phyloP scores from a whole-genome alignment of 30 jellyfish, hydroid and myxozoan species.

The Hydractinia echinata region DNA sequence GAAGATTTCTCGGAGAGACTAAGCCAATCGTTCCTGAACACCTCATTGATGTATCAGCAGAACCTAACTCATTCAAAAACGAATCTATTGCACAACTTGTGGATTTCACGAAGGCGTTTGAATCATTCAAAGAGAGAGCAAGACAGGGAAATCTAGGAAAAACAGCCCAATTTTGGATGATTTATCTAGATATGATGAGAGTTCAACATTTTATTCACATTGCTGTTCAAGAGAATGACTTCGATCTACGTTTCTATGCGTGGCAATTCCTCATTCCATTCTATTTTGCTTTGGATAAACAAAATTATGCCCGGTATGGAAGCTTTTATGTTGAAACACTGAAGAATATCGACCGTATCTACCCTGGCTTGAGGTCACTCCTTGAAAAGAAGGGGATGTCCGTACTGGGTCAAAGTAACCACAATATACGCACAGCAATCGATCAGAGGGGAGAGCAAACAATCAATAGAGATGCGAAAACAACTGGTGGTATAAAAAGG shows the following conservation, averaged over 20 bases:
- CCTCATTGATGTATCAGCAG: neutral
- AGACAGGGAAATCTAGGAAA: constrained; percentile 37
- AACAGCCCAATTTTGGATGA: constrained; percentile 34
- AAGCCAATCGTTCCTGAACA: neutral
- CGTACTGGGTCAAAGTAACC: constrained; percentile 13
- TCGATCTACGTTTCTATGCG: neutral
- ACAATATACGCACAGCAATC: constrained; percentile 31
- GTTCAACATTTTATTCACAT: constrained; percentile 1
- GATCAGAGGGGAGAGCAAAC: constrained; percentile 52
- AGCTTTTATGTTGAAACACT: constrained; percentile 12
- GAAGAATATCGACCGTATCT: constrained; percentile 3
- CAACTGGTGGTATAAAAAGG: constrained; percentile 28
- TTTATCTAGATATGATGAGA: constrained; percentile 10
- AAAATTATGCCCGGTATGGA: constrained; percentile 42
- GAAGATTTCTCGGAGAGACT: constrained; percentile 17
- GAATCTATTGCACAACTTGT: neutral
- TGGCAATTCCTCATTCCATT: constrained; percentile 26
- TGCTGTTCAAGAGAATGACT: constrained; percentile 35
- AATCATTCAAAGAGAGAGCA: neutral
- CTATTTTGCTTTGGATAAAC: constrained; percentile 17
- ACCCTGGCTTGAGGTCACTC: constrained; percentile 31
- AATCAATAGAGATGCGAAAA: constrained; percentile 39
- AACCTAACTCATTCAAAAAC: neutral
- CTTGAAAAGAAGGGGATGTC: constrained; percentile 26
- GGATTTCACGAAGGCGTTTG: neutral